Base-by-base conservation (phyloP, 2,797 vertebrate genomes). In the Sebastiscus albofasciatus region DNA sequence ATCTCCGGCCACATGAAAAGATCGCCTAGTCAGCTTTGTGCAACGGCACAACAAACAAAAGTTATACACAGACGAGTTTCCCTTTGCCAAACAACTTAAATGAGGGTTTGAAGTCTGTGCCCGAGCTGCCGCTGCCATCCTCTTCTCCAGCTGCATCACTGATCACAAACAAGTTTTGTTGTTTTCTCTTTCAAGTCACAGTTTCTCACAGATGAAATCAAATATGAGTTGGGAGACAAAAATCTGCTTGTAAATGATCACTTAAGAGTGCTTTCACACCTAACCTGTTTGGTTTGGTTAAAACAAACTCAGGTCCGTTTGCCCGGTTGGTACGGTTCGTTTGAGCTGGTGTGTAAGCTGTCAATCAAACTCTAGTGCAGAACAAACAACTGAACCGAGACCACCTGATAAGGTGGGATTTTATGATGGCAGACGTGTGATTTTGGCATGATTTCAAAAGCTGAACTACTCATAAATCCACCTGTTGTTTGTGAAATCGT, bases 21-120 rank as follows among this genome's bases (percentile, higher is more conserved):
- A 69, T 54, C 18, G 60, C 69, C 26, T 10, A 6, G 75, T 78
- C 72, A 82, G 80, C 52, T 71, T 55, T 67, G 74, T 72, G 42
- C 66, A 81, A 81, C 2, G 60, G 77, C 77, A 77, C 75, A 76
- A 88, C 82, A 91, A 88, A 91, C 84, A 85, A 77, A 65, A 87
- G 73, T 69, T 73, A 54, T 71, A 83, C 56, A 87, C 89, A 85
- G 79, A 87, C 13, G 46, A 72, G 67, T 87, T 88, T 61, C 8
- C 52, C 52, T 64, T 33, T 72, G 36, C 75, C 78, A 90, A 85
- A 93, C 81, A 85, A 81, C 56, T 52, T 64, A 77, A 82, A 85
- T 82, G 60, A 84, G 78, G 58, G 82, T 89, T 88, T 73, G 61
- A 81, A 83, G 78, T 74, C 59, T 73, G 67, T 31, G 55, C 46